Evolutionary conservation across 2,113 vertebrate genomes (phyloP), one percentile per base, ranked within the genome.

Genomic region (Amia ocellicauda): DNA sequence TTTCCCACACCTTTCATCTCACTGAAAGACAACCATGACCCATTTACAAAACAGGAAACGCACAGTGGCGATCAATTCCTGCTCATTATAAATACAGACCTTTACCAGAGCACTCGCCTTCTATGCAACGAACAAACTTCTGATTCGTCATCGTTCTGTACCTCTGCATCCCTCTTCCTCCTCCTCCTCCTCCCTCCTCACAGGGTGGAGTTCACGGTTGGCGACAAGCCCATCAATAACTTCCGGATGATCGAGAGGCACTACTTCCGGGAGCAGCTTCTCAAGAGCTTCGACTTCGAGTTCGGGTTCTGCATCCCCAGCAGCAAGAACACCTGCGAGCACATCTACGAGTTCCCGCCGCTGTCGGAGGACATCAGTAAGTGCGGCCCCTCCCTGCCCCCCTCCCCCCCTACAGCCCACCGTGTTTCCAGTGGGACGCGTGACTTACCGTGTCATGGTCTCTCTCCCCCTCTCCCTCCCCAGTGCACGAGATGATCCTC

Each of bases 171-270:
- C n/a, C n/a, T n/a, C n/a, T n/a, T n/a, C n/a, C n/a, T n/a, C n/a
- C n/a, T n/a, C n/a, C 14, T 0, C n/a, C 66, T 31, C 63, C 19
- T 71, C 61, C 58, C 66, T 36, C 63, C 11, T 31, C 64, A 28
- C 86, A 99, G 97, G 73, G 97, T 99, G 80, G 96, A 99, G 84
- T 99, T 99, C 84, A 96, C 95, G 0, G 95, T 99, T 29, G 95
- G 97, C 20, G 95, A 98, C 71, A 92, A 91, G 60, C 93, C 96
- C 59, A 97, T 99, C 62, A 94, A 94, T 80, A 97, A 97, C 84
- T 98, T 99, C 83, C 93, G 96, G 41, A 99, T 99, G 97, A 98
- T 99, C 0, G 97, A 99, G 89, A 91, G 95, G 79, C 97, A 99
- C 78, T 98, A 98, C 70, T 99, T 99, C 83, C 91, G 93, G 1